Percentiles rank a stretch among this genome's conserved stretches.
These are phyloP conservation scores for Sorex araneus DNA, from an alignment of 2,113 vertebrate genomes.

Conservation along the genomic window DNA sequence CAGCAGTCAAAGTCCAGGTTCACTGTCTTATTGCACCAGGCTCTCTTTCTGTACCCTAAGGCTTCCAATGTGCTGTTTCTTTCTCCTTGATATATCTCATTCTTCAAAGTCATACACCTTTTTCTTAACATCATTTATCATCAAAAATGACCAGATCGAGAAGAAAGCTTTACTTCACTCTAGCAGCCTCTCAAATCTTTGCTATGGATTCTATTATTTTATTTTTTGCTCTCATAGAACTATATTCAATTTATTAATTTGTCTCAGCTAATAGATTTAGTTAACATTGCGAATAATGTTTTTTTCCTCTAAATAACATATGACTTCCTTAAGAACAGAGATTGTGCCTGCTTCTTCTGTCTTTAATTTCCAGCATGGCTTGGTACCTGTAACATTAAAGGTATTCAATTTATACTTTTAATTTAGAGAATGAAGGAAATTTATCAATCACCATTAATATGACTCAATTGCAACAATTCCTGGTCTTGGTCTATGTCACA, in stretches of 20 bases:
- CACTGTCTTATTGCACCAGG: too few species aligned
- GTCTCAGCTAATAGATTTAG: neutral
- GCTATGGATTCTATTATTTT: neutral
- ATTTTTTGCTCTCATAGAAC: neutral
- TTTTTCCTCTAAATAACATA: neutral
- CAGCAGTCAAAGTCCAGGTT: neutral
- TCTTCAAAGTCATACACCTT: neutral
- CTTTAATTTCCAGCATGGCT: neutral
- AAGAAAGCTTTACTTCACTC: neutral
- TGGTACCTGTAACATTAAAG: neutral
- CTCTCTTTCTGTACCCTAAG: neutral
- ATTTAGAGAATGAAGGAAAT: neutral
- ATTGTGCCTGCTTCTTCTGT: constrained; percentile 14
- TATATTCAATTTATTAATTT: constrained; percentile 16
- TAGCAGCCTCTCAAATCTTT: neutral
- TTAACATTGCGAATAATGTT: neutral
- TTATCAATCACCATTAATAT: neutral
- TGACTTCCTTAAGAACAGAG: constrained; percentile 14
- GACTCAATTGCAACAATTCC: constrained; percentile 14
- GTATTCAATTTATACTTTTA: neutral
- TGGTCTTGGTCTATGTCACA: neutral
- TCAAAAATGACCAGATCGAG: neutral
- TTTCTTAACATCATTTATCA: neutral
- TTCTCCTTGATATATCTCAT: neutral
- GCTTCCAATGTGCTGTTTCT: neutral